Conservation (phyloP, 2,888 invertebrate genomes). For the Dryocosmus kuriphilus region DNA sequence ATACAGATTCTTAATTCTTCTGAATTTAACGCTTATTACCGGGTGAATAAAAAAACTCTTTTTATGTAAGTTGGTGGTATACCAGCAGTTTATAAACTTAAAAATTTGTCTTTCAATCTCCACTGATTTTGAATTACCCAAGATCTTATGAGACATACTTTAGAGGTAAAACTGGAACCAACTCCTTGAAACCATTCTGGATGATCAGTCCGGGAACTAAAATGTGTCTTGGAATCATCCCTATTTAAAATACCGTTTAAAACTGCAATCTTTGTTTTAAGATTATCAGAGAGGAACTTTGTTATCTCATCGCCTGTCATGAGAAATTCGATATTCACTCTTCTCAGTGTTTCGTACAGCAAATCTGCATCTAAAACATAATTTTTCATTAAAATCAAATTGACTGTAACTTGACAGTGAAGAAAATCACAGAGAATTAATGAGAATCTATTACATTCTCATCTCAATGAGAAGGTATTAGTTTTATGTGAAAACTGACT, state of each 20-base stretch:
- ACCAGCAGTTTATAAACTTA: too few relatives aligned
- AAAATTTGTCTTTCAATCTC: too few relatives aligned
- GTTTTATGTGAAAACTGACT: too few relatives aligned
- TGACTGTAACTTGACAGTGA: background rate
- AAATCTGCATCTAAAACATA: conserved; percentile 83
- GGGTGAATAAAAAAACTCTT: too few relatives aligned
- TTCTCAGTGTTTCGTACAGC: conserved; percentile 84
- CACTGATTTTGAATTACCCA: background rate
- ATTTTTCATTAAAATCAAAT: conserved; percentile 1
- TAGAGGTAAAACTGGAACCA: conserved; percentile 71
- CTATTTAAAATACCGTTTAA: conserved; percentile 72
- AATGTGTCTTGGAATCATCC: conserved; percentile 81
- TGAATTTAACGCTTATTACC: too few relatives aligned
- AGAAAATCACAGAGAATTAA: conserved; percentile 11
- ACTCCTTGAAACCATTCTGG: conserved; percentile 89
- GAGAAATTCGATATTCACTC: conserved; percentile 84
- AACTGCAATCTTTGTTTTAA: conserved; percentile 79
- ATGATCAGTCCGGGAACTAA: conserved; percentile 84
- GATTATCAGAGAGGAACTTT: conserved; percentile 84
- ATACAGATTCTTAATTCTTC: too few relatives aligned
- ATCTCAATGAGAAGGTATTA: too few relatives aligned
- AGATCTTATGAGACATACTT: conserved; percentile 62
- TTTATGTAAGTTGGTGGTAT: background rate
- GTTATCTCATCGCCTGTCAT: conserved; percentile 85
- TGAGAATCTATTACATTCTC: too few relatives aligned